Percentiles rank a stretch among this genome's conserved stretches.
Conservation (phyloP, 2,113 vertebrate genomes). For the Trogon melanurus region DNA sequence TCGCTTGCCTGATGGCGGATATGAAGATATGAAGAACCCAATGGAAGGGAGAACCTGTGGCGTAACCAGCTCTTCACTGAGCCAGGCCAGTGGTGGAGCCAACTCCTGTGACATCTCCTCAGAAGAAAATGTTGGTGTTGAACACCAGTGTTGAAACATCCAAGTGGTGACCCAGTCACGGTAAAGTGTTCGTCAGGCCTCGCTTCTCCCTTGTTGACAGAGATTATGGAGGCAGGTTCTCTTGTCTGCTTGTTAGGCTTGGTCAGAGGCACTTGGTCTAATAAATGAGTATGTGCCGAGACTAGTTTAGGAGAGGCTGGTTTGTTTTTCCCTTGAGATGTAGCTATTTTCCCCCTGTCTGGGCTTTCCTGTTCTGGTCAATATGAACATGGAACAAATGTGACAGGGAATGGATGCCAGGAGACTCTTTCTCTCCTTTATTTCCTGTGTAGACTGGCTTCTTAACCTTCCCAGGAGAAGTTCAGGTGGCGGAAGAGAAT, state of each 20-base stretch:
- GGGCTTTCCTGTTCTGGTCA: neutral
- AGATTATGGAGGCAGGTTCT: neutral
- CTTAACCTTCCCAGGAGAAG: neutral
- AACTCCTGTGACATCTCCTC: neutral
- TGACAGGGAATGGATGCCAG: neutral
- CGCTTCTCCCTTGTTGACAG: neutral
- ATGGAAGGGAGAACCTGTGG: neutral
- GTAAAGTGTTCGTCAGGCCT: neutral
- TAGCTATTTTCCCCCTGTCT: neutral
- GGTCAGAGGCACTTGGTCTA: neutral
- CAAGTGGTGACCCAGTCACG: neutral
- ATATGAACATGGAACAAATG: neutral
- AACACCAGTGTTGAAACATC: neutral
- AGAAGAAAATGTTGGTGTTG: neutral
- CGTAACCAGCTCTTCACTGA: neutral
- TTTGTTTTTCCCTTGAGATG: constrained; percentile 5
- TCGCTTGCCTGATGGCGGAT: neutral
- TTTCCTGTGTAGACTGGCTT: neutral
- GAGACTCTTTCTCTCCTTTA: neutral
- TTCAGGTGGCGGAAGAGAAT: neutral
- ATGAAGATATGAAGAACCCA: neutral
- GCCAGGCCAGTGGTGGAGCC: neutral
- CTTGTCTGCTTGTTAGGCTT: neutral
- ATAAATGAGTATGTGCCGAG: neutral
- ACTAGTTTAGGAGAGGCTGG: neutral